Percentiles rank a stretch among this genome's conserved stretches.
Evolutionary conservation across 2,888 invertebrate genomes (phyloP).

Genomic region (Sympetrum striolatum): DNA sequence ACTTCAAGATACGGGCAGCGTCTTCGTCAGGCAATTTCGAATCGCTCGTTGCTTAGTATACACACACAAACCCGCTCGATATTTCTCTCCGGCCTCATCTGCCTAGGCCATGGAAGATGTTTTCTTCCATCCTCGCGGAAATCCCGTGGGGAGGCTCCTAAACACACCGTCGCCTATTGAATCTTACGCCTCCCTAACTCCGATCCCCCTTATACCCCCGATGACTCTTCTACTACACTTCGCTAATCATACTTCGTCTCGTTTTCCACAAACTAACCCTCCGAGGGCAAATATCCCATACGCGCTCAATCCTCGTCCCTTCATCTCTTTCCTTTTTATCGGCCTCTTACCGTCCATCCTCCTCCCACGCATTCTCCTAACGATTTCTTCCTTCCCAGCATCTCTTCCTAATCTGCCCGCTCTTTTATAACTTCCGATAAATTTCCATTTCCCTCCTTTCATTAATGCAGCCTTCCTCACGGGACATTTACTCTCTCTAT

Average conservation of each 20-base stretch:
- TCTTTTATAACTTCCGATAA: not conserved
- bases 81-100: too few species aligned
- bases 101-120: too few species aligned
- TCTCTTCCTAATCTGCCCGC: not conserved
- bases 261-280: not conserved
- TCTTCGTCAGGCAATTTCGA: too few species aligned
- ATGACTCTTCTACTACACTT: not conserved
- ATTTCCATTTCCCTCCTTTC: not conserved
- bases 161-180: conserved; percentile 23
- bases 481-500: not conserved
- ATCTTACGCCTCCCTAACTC: not conserved
- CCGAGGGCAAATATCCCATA: not conserved
- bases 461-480: not conserved
- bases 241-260: conserved; percentile 28
- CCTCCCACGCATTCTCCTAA: not conserved
- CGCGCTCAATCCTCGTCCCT: not conserved
- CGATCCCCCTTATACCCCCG: not conserved
- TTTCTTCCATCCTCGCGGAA: not conserved
- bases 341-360: not conserved
- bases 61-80: not conserved
- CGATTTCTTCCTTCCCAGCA: not conserved
- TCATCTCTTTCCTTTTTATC: not conserved
- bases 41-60: too few species aligned
- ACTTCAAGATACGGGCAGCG: too few species aligned
- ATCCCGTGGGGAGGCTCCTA: not conserved